Evolutionary conservation across 2,113 vertebrate species (phyloP).

Genomic region (Pterocles orientalis): DNA sequence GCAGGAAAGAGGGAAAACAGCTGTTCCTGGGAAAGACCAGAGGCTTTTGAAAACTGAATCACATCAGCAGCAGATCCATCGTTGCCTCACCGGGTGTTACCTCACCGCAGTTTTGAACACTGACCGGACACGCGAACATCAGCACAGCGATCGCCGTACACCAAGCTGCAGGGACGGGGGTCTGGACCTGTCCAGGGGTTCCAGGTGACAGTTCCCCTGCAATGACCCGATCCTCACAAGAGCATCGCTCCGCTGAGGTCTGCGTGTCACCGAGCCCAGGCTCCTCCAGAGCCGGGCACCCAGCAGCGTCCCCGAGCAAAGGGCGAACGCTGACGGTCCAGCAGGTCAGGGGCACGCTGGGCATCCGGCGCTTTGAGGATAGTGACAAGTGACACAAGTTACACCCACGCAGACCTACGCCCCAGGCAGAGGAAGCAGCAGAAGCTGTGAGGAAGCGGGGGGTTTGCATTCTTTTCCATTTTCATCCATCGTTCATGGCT

Average conservation of each 20-base stretch:
- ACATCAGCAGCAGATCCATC: neutral
- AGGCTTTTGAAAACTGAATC: neutral
- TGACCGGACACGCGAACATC: neutral
- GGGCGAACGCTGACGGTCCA: too few species aligned
- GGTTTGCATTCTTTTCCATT: neutral
- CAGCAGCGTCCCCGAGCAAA: too few species aligned
- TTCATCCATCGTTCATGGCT: neutral
- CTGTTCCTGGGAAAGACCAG: neutral
- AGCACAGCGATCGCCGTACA: fast-evolving
- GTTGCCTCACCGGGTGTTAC: neutral
- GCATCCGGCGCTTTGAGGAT: neutral
- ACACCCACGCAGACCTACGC: neutral
- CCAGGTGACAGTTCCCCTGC: neutral
- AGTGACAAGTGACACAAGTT: neutral
- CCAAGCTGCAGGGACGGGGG: fast-evolving
- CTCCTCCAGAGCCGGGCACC: too few species aligned
- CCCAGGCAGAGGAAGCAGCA: neutral
- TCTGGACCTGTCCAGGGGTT: neutral
- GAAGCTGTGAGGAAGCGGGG: neutral
- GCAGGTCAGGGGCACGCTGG: too few species aligned
- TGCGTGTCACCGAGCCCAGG: too few species aligned
- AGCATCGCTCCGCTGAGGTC: too few species aligned
- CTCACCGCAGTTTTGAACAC: neutral
- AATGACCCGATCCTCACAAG: too few species aligned
- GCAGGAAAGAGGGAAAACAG: neutral